These are phyloP conservation scores for Lineus longissimus DNA, from an alignment of 1,140 invertebrate species.

Conservation along the genomic window DNA sequence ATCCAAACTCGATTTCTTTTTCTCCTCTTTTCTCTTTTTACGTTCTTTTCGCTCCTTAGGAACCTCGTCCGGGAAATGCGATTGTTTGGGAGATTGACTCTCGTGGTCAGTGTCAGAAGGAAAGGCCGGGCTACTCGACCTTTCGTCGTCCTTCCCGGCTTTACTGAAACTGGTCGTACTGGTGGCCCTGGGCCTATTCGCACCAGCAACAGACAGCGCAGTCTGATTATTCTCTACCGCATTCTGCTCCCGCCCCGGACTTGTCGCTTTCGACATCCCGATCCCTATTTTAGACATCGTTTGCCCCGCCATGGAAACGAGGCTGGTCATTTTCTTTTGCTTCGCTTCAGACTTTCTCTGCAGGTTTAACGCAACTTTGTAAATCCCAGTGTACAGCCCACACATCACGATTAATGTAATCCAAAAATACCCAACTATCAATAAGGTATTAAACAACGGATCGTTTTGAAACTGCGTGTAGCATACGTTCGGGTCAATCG, in stretches of 20 bases:
- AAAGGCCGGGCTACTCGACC: constrained; percentile 90
- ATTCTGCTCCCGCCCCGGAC: not conserved
- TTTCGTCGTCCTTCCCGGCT: constrained; percentile 65
- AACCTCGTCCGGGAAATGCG: not conserved
- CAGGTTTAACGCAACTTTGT: constrained; percentile 96
- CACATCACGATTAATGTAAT: constrained; percentile 65
- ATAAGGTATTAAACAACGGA: constrained; percentile 94
- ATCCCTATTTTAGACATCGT: constrained; percentile 26
- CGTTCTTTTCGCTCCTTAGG: not conserved
- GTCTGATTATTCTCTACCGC: constrained; percentile 28
- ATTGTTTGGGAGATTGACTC: constrained; percentile 59
- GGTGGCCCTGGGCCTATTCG: constrained; percentile 19
- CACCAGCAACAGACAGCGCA: not conserved
- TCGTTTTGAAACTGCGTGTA: constrained; percentile 97
- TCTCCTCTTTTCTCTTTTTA: not conserved
- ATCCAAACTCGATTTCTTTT: not conserved
- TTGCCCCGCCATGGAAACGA: constrained; percentile 20
- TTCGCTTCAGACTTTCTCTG: constrained; percentile 86
- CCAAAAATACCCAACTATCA: constrained; percentile 98
- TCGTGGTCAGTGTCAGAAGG: constrained; percentile 81
- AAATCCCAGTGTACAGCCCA: constrained; percentile 89
- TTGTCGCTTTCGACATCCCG: constrained; percentile 12
- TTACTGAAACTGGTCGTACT: constrained; percentile 40
- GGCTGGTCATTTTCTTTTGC: constrained; percentile 59
- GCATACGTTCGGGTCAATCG: constrained; percentile 74